phyloP scores from a whole-genome alignment of 2,113 vertebrate genomes.

The Isurus oxyrinchus region DNA sequence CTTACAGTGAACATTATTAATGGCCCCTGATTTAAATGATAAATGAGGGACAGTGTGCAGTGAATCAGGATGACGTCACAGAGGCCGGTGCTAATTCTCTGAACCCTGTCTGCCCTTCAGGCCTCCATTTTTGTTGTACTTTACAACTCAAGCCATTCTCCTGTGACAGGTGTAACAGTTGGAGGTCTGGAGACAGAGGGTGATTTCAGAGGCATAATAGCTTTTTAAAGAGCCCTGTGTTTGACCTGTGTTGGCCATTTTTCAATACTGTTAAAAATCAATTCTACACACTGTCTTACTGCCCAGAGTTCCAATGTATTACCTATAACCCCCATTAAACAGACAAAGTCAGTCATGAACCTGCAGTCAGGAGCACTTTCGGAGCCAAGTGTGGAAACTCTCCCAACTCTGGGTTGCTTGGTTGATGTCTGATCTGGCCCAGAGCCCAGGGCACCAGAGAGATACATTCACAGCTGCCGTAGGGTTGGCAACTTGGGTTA shows the following conservation, averaged over 20 bases:
- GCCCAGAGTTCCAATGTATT: not conserved
- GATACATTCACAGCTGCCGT: not conserved
- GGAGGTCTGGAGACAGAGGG: constrained; percentile 54
- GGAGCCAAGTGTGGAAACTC: not conserved
- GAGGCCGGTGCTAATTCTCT: not conserved
- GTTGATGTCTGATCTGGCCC: not conserved
- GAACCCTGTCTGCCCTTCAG: not conserved
- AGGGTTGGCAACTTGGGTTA: not conserved
- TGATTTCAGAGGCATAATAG: constrained; percentile 64
- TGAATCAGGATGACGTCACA: constrained; percentile 1
- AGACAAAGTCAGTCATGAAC: not conserved
- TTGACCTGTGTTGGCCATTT: constrained; percentile 20
- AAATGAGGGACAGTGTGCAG: not conserved
- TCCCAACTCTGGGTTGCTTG: not conserved
- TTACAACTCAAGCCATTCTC: constrained; percentile 67
- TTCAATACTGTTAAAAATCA: constrained; percentile 19
- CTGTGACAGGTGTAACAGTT: constrained; percentile 70
- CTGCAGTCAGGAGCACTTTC: not conserved
- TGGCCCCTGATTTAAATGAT: not conserved
- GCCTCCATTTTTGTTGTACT: constrained; percentile 68
- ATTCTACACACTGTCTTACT: not conserved
- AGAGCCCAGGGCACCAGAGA: not conserved
- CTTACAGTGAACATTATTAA: constrained; percentile 2
- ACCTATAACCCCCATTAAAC: not conserved
- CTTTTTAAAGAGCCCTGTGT: constrained; percentile 69